Evolutionary conservation across 1,140 invertebrate species (phyloP).

Genomic region (Eumeta japonica): DNA sequence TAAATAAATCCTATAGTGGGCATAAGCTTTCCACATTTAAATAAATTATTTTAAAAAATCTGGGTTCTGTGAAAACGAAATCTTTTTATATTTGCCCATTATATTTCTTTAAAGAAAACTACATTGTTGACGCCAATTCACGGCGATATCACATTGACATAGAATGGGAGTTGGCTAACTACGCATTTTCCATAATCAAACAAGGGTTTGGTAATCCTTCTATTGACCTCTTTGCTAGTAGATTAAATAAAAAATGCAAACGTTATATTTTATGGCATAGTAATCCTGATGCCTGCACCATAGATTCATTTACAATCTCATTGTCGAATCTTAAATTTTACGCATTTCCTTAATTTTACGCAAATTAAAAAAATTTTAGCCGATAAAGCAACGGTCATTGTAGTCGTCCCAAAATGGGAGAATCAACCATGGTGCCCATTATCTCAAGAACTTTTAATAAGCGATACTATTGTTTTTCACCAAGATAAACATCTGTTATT

Average conservation of each 20-base stretch:
- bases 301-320: background rate
- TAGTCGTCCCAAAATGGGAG: no score
- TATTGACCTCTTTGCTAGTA: slow-evolving; percentile 20
- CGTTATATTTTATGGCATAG: background rate
- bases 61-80: slow-evolving; percentile 38
- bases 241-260: slow-evolving; percentile 16
- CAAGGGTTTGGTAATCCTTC: slow-evolving; percentile 9
- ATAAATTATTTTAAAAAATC: slow-evolving; percentile 17
- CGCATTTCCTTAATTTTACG: no score
- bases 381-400: no score
- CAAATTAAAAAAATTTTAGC: no score
- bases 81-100: slow-evolving; percentile 29
- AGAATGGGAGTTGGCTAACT: slow-evolving; percentile 1
- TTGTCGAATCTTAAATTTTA: background rate
- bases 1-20: slow-evolving; percentile 34
- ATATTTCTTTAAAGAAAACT: slow-evolving; percentile 30
- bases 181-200: slow-evolving; percentile 7
- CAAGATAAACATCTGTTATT: no score
- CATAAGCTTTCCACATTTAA: slow-evolving; percentile 23
- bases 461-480: no score
- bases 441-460: no score
- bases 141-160: slow-evolving; percentile 4
- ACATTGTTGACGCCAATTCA: slow-evolving; percentile 17
- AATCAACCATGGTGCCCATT: no score
- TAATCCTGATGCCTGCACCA: background rate